Evolutionary conservation across 2,797 vertebrate species (phyloP).

Genomic region (Cyclopterus lumpus): DNA sequence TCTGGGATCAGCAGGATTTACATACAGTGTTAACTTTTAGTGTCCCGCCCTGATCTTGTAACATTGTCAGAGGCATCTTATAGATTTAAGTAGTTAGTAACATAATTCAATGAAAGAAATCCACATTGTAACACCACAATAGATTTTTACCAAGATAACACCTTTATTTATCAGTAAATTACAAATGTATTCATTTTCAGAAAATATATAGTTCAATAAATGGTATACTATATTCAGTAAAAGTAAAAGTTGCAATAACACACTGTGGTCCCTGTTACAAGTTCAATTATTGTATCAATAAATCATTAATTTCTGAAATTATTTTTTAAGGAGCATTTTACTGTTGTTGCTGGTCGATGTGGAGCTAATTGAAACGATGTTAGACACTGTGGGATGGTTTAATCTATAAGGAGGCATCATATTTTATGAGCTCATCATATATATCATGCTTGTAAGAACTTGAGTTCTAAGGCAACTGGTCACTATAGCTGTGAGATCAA

Average conservation of each 20-base stretch:
- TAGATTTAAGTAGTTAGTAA: not conserved
- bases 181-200: not conserved
- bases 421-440: not conserved
- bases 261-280: not conserved
- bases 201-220: not conserved
- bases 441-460: not conserved
- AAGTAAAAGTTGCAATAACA: not conserved
- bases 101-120: not conserved
- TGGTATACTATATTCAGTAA: not conserved
- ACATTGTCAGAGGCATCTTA: conserved; percentile 4
- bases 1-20: conserved; percentile 6
- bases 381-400: not conserved
- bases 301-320: not conserved
- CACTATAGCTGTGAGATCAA: not conserved
- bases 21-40: conserved; percentile 25
- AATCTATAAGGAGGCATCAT: not conserved
- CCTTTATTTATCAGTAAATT: not conserved
- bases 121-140: not conserved
- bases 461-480: not conserved
- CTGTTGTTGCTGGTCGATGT: not conserved
- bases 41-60: conserved; percentile 37
- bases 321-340: not conserved
- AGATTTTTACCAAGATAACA: not conserved
- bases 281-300: not conserved
- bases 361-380: not conserved